These are phyloP conservation scores for Ctenopoma multispine DNA, from an alignment of 2,797 vertebrate species.

Conservation along the genomic window DNA sequence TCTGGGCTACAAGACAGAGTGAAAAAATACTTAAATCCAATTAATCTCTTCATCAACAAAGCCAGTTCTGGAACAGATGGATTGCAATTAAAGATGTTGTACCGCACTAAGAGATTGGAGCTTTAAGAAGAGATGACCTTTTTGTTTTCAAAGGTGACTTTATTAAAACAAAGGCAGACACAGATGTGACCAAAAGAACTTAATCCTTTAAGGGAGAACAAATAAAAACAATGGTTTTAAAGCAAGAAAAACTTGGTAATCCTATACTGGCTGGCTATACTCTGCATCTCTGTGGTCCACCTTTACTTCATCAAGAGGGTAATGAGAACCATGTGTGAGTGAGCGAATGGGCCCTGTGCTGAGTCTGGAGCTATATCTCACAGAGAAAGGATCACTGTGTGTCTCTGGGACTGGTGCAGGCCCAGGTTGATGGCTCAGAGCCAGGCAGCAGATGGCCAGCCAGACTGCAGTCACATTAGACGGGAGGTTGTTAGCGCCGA, in stretches of 20 bases:
- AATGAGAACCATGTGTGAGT: slow-evolving; percentile 64
- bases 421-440: slow-evolving; percentile 77
- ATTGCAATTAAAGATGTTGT: slow-evolving; percentile 3
- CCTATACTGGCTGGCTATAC: slow-evolving; percentile 33
- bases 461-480: slow-evolving; percentile 80
- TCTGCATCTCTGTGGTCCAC: slow-evolving; percentile 46
- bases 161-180: slow-evolving; percentile 57
- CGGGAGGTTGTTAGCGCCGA: slow-evolving; percentile 74
- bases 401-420: slow-evolving; percentile 64
- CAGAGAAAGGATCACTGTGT: slow-evolving; percentile 72
- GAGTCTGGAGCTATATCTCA: slow-evolving; percentile 53
- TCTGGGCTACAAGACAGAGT: slow-evolving; percentile 1
- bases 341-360: slow-evolving; percentile 39
- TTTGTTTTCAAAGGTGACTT: slow-evolving; percentile 48
- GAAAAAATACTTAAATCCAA: slow-evolving; percentile 1
- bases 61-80: slow-evolving; percentile 5
- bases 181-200: slow-evolving; percentile 66
- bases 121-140: slow-evolving; percentile 36
- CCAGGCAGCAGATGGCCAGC: slow-evolving; percentile 87
- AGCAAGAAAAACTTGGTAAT: slow-evolving; percentile 40
- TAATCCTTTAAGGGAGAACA: slow-evolving; percentile 54
- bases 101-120: slow-evolving; percentile 42
- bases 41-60: slow-evolving; percentile 33
- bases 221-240: slow-evolving; percentile 48
- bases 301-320: slow-evolving; percentile 45